These are phyloP conservation scores for Pachyseris speciosa DNA, from an alignment of 64 coral and sea anemone species.

Conservation along the genomic window DNA sequence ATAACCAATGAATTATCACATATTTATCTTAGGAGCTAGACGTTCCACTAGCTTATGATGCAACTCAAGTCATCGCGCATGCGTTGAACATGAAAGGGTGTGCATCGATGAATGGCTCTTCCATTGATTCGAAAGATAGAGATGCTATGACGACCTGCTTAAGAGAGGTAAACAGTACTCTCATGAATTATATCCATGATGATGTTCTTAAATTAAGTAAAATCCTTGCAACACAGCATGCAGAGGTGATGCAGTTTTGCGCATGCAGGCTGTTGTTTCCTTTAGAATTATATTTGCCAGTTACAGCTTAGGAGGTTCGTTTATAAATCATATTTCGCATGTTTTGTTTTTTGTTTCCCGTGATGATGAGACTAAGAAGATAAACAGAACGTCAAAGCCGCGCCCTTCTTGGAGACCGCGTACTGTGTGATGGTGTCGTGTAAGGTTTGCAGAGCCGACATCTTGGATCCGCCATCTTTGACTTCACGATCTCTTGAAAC, in stretches of 20 bases:
- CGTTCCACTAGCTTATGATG: not conserved
- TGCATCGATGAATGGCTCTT: not conserved
- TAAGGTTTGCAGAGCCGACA: too few relatives aligned
- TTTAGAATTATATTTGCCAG: not conserved
- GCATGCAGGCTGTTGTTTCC: not conserved
- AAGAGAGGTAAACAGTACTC: not conserved
- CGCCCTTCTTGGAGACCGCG: too few relatives aligned
- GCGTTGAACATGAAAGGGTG: not conserved
- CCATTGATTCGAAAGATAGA: not conserved
- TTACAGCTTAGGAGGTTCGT: not conserved
- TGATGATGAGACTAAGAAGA: too few relatives aligned
- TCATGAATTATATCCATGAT: not conserved
- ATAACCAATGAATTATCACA: too few relatives aligned
- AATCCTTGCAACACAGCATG: too few relatives aligned
- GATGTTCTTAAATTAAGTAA: too few relatives aligned
- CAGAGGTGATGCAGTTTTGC: too few relatives aligned
- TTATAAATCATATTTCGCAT: not conserved
- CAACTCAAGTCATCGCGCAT: not conserved
- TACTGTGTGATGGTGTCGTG: too few relatives aligned
- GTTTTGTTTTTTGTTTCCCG: not conserved
- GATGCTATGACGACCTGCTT: not conserved
- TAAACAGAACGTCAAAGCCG: too few relatives aligned
- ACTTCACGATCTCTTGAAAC: too few relatives aligned
- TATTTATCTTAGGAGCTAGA: too few relatives aligned
- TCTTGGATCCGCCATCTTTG: too few relatives aligned